phyloP scores from a whole-genome alignment of 1,140 invertebrate genomes.

The Popillia japonica region DNA sequence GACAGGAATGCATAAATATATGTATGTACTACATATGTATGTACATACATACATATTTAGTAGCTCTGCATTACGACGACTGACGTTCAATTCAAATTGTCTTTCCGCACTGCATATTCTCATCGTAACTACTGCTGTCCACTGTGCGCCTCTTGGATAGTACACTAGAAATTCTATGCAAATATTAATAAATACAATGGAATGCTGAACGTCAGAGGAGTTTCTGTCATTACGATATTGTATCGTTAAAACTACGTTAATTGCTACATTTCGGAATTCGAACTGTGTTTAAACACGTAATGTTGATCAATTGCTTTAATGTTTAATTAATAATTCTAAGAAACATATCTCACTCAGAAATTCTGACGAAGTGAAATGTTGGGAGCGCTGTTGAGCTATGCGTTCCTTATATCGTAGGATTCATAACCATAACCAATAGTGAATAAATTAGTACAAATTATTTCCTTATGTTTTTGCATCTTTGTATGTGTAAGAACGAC shows the following conservation, averaged over 20 bases:
- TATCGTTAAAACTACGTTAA: not conserved
- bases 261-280: not conserved
- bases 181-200: constrained; percentile 8
- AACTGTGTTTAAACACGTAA: not conserved
- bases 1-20: too few relatives aligned
- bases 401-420: not conserved
- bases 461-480: too few relatives aligned
- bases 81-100: not conserved
- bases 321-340: constrained; percentile 7
- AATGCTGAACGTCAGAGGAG: not conserved
- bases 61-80: not conserved
- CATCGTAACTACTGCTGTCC: too few relatives aligned
- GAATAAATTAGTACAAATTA: too few relatives aligned
- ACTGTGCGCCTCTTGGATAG: not conserved
- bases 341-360: not conserved
- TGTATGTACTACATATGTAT: too few relatives aligned
- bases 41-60: too few relatives aligned
- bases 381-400: not conserved
- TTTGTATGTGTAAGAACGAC: too few relatives aligned
- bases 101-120: not conserved
- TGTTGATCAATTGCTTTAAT: constrained; percentile 1
- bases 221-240: not conserved
- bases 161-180: not conserved
- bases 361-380: not conserved
- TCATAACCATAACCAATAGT: too few relatives aligned